Evolutionary conservation across 2,797 vertebrate genomes (phyloP).

Genomic region (Protosalanx chinensis): DNA sequence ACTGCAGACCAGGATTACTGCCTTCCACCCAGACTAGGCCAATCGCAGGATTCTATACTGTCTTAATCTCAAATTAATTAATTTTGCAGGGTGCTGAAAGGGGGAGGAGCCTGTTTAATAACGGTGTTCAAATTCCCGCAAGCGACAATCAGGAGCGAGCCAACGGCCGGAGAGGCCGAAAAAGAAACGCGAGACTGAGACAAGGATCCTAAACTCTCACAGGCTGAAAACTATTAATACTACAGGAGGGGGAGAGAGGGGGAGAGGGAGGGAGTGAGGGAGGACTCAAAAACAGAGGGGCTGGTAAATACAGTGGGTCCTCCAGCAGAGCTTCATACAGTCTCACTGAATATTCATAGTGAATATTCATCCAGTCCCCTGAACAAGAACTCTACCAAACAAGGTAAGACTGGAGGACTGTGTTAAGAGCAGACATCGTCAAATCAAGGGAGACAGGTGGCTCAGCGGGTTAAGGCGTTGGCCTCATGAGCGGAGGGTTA

Average conservation of each 20-base stretch:
- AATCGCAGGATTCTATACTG: constrained; percentile 14
- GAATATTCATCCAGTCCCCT: no score
- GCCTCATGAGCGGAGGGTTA: no score
- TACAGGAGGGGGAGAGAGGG: neutral
- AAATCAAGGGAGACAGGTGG: no score
- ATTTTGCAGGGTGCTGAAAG: constrained; percentile 42
- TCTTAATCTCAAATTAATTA: constrained; percentile 12
- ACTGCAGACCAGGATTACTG: constrained; percentile 8
- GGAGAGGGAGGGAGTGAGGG: neutral
- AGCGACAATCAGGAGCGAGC: constrained; percentile 44
- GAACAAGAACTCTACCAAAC: no score
- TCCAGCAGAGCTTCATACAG: no score
- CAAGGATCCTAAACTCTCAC: constrained; percentile 36
- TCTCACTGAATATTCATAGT: no score
- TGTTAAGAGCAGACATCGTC: no score
- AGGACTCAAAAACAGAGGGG: no score
- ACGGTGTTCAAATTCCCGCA: constrained; percentile 44
- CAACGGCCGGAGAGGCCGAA: constrained; percentile 10
- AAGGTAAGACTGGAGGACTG: no score
- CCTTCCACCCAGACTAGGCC: constrained; percentile 13
- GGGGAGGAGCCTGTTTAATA: constrained; percentile 46
- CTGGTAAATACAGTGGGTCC: no score
- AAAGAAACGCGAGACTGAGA: constrained; percentile 44
- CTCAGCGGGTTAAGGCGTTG: no score
- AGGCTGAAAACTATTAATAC: constrained; percentile 27